phyloP scores from a whole-genome alignment of 2,113 vertebrate species.

The Alaudala cheleensis region DNA sequence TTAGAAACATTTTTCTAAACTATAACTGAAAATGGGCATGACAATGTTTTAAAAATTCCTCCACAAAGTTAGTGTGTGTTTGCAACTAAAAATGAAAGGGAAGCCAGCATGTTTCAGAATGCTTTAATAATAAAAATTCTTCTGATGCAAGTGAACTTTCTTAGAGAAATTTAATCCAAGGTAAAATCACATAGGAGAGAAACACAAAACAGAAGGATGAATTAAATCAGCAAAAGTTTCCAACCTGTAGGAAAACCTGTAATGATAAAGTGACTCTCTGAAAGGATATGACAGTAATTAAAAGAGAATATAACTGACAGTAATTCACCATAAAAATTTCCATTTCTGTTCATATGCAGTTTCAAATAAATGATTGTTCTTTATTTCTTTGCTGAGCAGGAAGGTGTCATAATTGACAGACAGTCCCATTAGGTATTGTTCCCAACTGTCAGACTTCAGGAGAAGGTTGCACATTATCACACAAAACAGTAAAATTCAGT shows the following conservation, averaged over 20 bases:
- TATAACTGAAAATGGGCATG: neutral
- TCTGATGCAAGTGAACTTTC: neutral
- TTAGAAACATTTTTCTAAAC: neutral
- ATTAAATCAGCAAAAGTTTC: neutral
- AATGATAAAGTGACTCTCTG: neutral
- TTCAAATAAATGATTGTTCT: neutral
- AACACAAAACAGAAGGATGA: neutral
- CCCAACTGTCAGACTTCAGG: neutral
- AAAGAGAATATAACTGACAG: neutral
- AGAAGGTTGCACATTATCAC: neutral
- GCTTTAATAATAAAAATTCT: neutral
- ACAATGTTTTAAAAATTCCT: neutral
- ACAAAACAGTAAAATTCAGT: neutral
- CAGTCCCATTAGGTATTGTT: neutral
- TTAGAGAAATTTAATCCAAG: neutral
- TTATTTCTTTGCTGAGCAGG: neutral
- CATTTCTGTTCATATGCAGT: neutral
- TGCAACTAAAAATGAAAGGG: neutral
- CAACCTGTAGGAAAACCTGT: neutral
- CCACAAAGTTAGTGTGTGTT: accelerated
- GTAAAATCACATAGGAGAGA: neutral
- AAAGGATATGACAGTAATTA: neutral
- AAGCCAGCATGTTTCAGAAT: neutral
- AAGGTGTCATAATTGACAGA: neutral
- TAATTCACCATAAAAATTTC: neutral